Evolutionary conservation across 2,888 invertebrate species (phyloP).

Genomic region (Pediacus dermestoides): DNA sequence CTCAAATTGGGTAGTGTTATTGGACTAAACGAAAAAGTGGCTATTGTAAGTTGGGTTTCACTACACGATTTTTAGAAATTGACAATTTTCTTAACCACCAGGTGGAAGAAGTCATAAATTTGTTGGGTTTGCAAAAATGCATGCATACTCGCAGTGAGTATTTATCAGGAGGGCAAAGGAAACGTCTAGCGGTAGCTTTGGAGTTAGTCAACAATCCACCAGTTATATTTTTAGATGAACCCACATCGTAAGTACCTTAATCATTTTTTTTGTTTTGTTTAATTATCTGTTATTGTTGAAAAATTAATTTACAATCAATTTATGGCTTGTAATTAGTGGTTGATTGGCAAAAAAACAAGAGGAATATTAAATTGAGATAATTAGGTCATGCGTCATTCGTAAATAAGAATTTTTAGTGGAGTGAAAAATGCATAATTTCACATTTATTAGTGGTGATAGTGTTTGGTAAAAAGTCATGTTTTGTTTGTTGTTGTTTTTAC

Average conservation of each 20-base stretch:
- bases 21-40: conserved; percentile 56
- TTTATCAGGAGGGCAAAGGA: conserved; percentile 75
- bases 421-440: too few species aligned
- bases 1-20: conserved; percentile 66
- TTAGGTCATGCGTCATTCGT: too few species aligned
- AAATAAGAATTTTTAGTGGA: too few species aligned
- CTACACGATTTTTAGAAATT: too few species aligned
- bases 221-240: conserved; percentile 77
- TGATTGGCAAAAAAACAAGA: too few species aligned
- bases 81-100: conserved; percentile 41
- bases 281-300: background rate
- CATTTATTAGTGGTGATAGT: too few species aligned
- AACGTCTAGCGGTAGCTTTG: conserved; percentile 70
- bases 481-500: too few species aligned
- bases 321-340: too few species aligned
- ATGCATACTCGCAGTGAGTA: conserved; percentile 61
- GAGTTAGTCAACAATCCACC: conserved; percentile 82
- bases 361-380: too few species aligned
- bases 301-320: too few species aligned
- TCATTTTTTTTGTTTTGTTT: background rate
- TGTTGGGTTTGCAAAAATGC: conserved; percentile 66
- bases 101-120: conserved; percentile 71
- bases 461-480: too few species aligned
- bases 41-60: conserved; percentile 57
- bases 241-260: conserved; percentile 63